These are phyloP conservation scores for Dynastes hyllus DNA, from an alignment of 2,888 invertebrate genomes.

Conservation along the genomic window DNA sequence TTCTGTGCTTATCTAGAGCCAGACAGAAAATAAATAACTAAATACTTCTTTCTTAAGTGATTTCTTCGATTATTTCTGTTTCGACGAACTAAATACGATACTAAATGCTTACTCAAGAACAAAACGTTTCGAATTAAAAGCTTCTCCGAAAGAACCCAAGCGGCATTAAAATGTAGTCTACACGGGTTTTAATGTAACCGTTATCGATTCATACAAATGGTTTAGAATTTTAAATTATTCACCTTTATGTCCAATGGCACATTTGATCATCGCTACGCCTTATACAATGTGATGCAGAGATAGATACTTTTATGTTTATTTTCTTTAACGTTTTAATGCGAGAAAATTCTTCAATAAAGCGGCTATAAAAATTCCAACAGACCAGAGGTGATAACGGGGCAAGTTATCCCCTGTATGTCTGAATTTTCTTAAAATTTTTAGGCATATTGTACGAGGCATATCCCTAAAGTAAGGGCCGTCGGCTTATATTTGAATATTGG, in stretches of 20 bases:
- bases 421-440: conserved; percentile 1
- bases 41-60: conserved; percentile 18
- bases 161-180: neutral
- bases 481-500: no score
- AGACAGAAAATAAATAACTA: conserved; percentile 14
- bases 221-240: conserved; percentile 7
- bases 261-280: neutral
- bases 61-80: conserved; percentile 21
- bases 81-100: neutral
- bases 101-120: conserved; percentile 7
- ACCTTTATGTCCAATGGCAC: neutral
- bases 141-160: conserved; percentile 26
- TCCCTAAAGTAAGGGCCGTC: no score
- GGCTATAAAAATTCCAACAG: conserved; percentile 17
- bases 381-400: neutral
- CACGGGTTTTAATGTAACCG: neutral
- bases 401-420: conserved; percentile 9
- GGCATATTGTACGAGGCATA: neutral
- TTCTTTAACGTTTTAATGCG: neutral
- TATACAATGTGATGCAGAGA: conserved; percentile 5
- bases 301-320: neutral
- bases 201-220: conserved; percentile 12
- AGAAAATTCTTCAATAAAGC: conserved; percentile 26
- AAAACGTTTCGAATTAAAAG: conserved; percentile 22
- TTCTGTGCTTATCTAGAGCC: conserved; percentile 26